phyloP scores from a whole-genome alignment of 2,888 invertebrate species.

The Cephalotes varians region DNA sequence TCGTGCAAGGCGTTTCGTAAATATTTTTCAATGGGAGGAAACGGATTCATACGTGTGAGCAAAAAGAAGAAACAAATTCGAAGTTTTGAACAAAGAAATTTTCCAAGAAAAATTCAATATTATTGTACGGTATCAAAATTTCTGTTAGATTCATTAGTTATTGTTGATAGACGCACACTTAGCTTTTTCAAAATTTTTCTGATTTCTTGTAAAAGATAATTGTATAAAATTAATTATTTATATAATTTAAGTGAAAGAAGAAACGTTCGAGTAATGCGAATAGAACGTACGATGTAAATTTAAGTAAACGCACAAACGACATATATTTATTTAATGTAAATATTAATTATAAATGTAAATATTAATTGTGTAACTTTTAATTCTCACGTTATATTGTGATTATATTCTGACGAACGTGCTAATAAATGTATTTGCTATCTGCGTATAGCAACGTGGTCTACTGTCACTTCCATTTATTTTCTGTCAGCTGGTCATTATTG shows the following conservation, averaged over 20 bases:
- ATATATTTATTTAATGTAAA: constrained; percentile 5
- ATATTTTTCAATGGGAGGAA: constrained; percentile 41
- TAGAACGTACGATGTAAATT: not conserved
- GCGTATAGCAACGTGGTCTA: not conserved
- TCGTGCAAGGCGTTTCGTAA: constrained; percentile 18
- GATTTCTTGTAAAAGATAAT: not conserved
- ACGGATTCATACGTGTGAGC: not conserved
- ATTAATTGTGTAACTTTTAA: not conserved
- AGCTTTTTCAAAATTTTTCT: not conserved
- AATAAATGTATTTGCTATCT: not conserved
- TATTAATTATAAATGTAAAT: constrained; percentile 14
- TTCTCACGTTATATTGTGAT: constrained; percentile 4
- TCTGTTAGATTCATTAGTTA: not conserved
- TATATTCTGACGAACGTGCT: not conserved
- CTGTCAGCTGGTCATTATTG: not conserved
- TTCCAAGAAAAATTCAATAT: not conserved
- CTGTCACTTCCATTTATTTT: not conserved
- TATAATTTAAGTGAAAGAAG: not conserved
- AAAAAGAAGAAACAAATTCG: not conserved
- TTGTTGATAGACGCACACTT: not conserved
- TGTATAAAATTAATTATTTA: not conserved
- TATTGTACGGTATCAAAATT: not conserved
- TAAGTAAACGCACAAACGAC: not conserved
- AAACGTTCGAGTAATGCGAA: not conserved
- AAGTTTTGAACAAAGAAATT: not conserved